phyloP scores from a whole-genome alignment of 2,888 invertebrate genomes.

The Tachina lurida region DNA sequence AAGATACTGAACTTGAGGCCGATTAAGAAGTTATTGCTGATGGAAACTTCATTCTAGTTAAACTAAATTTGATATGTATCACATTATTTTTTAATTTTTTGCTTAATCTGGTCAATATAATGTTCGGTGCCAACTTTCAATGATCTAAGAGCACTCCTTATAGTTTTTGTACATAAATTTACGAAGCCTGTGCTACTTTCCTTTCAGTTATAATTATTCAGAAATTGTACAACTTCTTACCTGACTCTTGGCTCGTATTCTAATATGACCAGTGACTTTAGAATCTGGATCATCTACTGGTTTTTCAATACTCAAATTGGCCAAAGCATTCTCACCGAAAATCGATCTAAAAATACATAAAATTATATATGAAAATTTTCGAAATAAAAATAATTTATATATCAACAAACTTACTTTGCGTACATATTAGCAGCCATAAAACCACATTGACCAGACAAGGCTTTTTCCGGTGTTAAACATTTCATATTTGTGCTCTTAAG shows the following conservation, averaged over 20 bases:
- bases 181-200: background rate
- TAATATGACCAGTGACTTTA: constrained; percentile 97
- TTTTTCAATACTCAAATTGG: constrained; percentile 99
- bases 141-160: no score
- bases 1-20: no score
- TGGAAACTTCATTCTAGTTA: no score
- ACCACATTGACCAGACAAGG: constrained; percentile 97
- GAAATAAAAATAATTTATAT: background rate
- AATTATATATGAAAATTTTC: constrained; percentile 3
- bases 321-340: constrained; percentile 99
- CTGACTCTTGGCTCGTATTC: constrained; percentile 99
- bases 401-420: constrained; percentile 85
- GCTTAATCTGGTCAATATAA: no score
- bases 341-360: constrained; percentile 87
- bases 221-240: constrained; percentile 83
- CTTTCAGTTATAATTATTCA: background rate
- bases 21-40: no score
- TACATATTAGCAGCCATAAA: constrained; percentile 99
- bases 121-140: no score
- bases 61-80: no score
- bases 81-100: no score
- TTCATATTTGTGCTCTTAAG: constrained; percentile 99
- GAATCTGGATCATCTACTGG: constrained; percentile 93
- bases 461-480: constrained; percentile 98
- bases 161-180: no score